Conservation (phyloP, 2,113 vertebrate genomes). For the Eublepharis macularius region DNA sequence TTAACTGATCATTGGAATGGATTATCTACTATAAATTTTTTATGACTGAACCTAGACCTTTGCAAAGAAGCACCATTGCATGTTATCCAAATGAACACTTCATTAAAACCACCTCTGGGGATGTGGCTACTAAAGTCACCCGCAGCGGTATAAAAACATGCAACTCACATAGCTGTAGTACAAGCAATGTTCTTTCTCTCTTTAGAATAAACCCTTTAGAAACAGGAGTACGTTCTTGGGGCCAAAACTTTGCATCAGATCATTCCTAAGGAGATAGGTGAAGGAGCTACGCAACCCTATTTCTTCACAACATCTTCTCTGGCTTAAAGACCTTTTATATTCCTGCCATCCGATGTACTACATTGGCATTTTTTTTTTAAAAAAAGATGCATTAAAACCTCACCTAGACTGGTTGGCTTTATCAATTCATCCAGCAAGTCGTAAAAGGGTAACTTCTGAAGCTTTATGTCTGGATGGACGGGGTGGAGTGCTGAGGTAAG, state of each 20-base stretch:
- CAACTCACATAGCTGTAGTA: background rate
- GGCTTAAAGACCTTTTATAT: background rate
- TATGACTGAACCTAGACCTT: constrained; percentile 60
- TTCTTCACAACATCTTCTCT: too few relatives aligned
- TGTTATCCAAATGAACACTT: constrained; percentile 55
- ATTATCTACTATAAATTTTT: background rate
- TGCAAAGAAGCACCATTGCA: constrained; percentile 33
- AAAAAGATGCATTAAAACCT: constrained; percentile 51
- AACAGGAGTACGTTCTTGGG: background rate
- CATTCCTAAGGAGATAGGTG: background rate
- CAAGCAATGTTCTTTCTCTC: background rate
- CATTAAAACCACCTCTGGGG: constrained; percentile 27
- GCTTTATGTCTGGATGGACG: constrained; percentile 97
- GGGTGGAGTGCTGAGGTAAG: constrained; percentile 92
- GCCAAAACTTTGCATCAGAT: background rate
- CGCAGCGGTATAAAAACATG: background rate
- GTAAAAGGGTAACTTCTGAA: constrained; percentile 96
- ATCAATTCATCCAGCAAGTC: constrained; percentile 98
- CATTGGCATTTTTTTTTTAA: background rate
- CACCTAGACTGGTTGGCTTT: constrained; percentile 97
- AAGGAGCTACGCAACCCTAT: too few relatives aligned
- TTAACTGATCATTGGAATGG: too few relatives aligned
- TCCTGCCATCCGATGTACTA: background rate
- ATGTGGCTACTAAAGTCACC: background rate
- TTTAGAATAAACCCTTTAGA: too few relatives aligned